Evolutionary conservation across 2,888 invertebrate genomes (phyloP), one percentile per base, ranked within the genome.

Genomic region (Rhyacophila evoluta): DNA sequence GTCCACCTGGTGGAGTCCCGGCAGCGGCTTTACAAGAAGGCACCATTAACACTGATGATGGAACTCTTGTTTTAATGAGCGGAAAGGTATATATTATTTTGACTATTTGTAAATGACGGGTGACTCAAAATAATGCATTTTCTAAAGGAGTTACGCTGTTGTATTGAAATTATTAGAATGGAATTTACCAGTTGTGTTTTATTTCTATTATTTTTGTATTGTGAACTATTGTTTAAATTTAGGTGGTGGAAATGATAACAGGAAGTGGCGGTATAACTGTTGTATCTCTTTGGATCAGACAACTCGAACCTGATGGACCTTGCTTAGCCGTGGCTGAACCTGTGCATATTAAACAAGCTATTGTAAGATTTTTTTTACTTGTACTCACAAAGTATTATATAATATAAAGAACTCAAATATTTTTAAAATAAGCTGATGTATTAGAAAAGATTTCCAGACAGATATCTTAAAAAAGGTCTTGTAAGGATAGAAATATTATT

Each of bases 261-360:
- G 91, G 91, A 82, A 88, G 88, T 79, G 91, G 91, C 1, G 85
- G 87, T 1, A 86, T 89, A 0, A 87, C 93, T 1, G 92, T 93
- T 81, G 92, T 93, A 0, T 93, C 93, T 0, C 85, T 93, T 15
- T 93, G 93, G 93, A 91, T 93, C 74, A 85, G 91, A 28, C 91
- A 91, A 83, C 84, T 91, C 80, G 91, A 91, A 83, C 87, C 85
- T 74, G 91, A 91, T 78, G 89, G 91, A 0, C 90, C 93, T 0
- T 93, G 93, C 83, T 87, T 93, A 77, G 92, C 93, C 5, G 89
- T 90, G 25, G 93, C 93, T 37, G 93, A 93, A 84, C 93, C 93
- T 0, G 93, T 93, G 19, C 92, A 91, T 84, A 89, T 92, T 82
- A 91, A 90, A 81, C 91, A 89, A 84, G 91, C 91, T 82, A 86